These are phyloP conservation scores for Glaucidium brasilianum DNA, from an alignment of 2,113 vertebrate species.

Conservation along the genomic window DNA sequence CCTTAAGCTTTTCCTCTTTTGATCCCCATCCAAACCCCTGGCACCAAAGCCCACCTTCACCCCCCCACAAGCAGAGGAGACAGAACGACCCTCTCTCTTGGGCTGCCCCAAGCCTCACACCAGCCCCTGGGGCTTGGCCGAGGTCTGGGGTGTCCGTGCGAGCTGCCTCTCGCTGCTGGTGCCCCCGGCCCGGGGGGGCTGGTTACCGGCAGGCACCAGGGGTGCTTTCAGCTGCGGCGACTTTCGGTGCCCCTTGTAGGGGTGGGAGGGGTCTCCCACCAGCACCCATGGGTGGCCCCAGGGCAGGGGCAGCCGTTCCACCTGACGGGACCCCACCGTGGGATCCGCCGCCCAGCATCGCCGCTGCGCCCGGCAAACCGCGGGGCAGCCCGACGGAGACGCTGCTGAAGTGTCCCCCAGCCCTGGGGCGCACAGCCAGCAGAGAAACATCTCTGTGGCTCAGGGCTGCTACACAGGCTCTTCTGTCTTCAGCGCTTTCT, in stretches of 20 bases:
- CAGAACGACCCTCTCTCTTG: fast-evolving
- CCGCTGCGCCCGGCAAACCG: not conserved
- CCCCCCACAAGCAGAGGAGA: not conserved
- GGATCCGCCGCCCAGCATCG: not conserved
- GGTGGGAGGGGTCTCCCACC: not conserved
- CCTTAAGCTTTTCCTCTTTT: not conserved
- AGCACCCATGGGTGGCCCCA: not conserved
- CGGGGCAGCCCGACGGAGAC: not conserved
- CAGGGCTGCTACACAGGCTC: not conserved
- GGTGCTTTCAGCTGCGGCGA: not conserved
- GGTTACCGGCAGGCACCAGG: not conserved
- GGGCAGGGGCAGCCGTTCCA: too few species aligned
- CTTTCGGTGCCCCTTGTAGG: not conserved
- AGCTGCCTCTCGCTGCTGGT: not conserved
- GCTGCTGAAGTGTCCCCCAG: not conserved
- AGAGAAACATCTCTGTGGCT: not conserved
- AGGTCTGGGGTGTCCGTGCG: fast-evolving
- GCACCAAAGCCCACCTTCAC: not conserved
- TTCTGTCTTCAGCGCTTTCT: not conserved
- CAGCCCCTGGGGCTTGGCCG: not conserved
- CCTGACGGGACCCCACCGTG: too few species aligned
- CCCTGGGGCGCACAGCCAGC: not conserved
- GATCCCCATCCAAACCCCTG: not conserved
- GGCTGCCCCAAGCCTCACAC: not conserved
- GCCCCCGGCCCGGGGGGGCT: fast-evolving